Conservation (phyloP, 2,797 vertebrate genomes). For the Hylomyscus alleni region DNA sequence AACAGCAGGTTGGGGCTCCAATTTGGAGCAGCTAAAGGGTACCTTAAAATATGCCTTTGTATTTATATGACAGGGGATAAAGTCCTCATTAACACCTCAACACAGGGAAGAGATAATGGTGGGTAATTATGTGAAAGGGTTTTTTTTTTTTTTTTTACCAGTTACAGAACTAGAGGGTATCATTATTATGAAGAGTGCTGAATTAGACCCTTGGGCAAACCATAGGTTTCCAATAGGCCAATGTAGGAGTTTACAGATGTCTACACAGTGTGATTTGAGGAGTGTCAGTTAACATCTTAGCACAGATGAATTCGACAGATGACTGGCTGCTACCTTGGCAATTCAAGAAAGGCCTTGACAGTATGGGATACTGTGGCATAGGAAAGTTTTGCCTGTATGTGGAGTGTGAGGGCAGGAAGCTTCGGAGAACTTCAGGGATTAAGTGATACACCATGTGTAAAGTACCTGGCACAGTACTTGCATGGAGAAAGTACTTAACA, state of each 20-base stretch:
- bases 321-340: slow-evolving; percentile 63
- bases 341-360: slow-evolving; percentile 21
- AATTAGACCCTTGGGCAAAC: slow-evolving; percentile 61
- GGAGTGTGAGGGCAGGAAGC: slow-evolving; percentile 11
- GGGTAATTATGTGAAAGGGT: slow-evolving; percentile 54
- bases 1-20: slow-evolving; percentile 16
- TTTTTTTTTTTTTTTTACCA: no score
- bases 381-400: slow-evolving; percentile 65
- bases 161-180: slow-evolving; percentile 59
- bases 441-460: slow-evolving; percentile 58
- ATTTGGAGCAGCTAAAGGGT: slow-evolving; percentile 12
- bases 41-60: slow-evolving; percentile 60
- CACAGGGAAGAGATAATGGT: slow-evolving; percentile 62
- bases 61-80: slow-evolving; percentile 52
- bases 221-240: slow-evolving; percentile 44
- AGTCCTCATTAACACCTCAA: slow-evolving; percentile 66
- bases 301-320: slow-evolving; percentile 69
- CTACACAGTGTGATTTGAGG: slow-evolving; percentile 52
- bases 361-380: neutral
- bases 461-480: slow-evolving; percentile 42
- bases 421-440: slow-evolving; percentile 22
- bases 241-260: slow-evolving; percentile 57
- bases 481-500: slow-evolving; percentile 62
- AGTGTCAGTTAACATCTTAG: slow-evolving; percentile 61
- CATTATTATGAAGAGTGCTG: slow-evolving; percentile 63